A percentile compares a stretch with the other conserved stretches of the same genome.
These are phyloP conservation scores for Subanguina moxae DNA, from an alignment of 1,140 invertebrate species.

Conservation along the genomic window DNA sequence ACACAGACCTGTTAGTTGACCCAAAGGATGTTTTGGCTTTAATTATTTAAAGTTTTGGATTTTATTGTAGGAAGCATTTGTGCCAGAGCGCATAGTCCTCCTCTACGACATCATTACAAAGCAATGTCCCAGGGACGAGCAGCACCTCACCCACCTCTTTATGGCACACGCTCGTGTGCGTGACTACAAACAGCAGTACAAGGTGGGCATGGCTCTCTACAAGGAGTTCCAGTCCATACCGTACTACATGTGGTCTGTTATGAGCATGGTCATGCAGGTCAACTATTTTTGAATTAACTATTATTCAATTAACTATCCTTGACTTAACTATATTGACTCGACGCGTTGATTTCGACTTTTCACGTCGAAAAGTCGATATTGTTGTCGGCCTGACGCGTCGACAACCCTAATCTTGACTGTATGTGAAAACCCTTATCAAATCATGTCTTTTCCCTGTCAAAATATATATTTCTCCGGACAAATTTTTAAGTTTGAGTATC, in stretches of 20 bases:
- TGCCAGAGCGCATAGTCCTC: slow-evolving; percentile 72
- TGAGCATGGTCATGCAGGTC: slow-evolving; percentile 91
- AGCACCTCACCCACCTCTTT: slow-evolving; percentile 84
- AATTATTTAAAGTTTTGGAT: too few relatives aligned
- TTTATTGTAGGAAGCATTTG: slow-evolving; percentile 31
- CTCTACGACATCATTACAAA: slow-evolving; percentile 83
- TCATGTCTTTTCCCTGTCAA: too few relatives aligned
- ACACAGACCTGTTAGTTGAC: too few relatives aligned
- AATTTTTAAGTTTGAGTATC: slow-evolving; percentile 2
- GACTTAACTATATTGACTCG: too few relatives aligned
- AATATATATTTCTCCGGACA: background rate
- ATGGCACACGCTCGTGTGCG: slow-evolving; percentile 86
- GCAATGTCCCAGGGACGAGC: slow-evolving; percentile 79
- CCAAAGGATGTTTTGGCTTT: too few relatives aligned
- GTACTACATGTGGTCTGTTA: slow-evolving; percentile 94
- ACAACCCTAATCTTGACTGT: background rate
- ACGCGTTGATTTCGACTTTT: too few relatives aligned
- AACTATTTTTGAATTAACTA: too few relatives aligned
- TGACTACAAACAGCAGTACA: slow-evolving; percentile 84
- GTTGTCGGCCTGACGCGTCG: too few relatives aligned
- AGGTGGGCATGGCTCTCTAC: slow-evolving; percentile 79
- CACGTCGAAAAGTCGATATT: too few relatives aligned
- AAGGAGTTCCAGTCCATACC: slow-evolving; percentile 87
- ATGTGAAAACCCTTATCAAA: too few relatives aligned
- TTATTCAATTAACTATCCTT: too few relatives aligned